phyloP scores from a whole-genome alignment of 1,140 invertebrate species.

The Lasioglossum albipes region DNA sequence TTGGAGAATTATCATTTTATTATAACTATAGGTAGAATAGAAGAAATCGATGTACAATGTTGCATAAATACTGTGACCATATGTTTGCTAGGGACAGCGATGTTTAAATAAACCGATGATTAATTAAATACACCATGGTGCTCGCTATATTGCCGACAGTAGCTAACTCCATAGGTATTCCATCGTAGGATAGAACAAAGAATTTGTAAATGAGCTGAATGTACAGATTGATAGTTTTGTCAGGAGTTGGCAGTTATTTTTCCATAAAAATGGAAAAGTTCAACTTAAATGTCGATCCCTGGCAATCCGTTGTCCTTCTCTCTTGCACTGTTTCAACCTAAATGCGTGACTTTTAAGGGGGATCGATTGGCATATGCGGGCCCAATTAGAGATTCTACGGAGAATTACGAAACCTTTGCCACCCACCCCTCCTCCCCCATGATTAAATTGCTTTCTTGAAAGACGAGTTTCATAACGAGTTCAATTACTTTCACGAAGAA shows the following conservation, averaged over 20 bases:
- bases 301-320: constrained; percentile 26
- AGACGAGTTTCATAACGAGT: constrained; percentile 56
- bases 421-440: neutral
- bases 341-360: constrained; percentile 37
- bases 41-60: no score
- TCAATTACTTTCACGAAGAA: constrained; percentile 60
- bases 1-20: no score
- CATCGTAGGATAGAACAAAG: neutral
- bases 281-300: constrained; percentile 37
- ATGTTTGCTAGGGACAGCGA: no score
- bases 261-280: constrained; percentile 10
- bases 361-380: constrained; percentile 54
- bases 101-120: no score
- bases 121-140: no score
- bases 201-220: neutral
- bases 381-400: constrained; percentile 54
- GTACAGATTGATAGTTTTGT: neutral
- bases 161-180: constrained; percentile 8
- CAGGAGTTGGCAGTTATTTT: neutral
- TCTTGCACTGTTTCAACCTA: constrained; percentile 14
- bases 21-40: no score
- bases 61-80: no score
- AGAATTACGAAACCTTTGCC: constrained; percentile 47
- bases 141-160: constrained; percentile 22
- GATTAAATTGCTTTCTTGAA: constrained; percentile 48